These are phyloP conservation scores for Xanthorhoe spadicearia DNA, from an alignment of 2,888 invertebrate genomes.

Conservation along the genomic window DNA sequence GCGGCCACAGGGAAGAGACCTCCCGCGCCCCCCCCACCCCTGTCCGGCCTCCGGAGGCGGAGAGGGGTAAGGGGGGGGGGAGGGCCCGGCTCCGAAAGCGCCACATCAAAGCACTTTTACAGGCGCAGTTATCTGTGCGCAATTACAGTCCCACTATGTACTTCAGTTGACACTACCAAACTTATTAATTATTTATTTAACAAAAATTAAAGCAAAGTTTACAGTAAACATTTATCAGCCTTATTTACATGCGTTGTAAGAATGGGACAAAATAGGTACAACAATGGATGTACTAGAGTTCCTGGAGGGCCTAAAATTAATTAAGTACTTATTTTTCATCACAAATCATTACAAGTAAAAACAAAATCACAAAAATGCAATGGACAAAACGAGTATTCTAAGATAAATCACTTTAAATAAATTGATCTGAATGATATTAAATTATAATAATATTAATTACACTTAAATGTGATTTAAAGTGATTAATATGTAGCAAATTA, in stretches of 20 bases:
- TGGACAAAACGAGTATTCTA: constrained; percentile 54
- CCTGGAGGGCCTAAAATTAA: constrained; percentile 55
- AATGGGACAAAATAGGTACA: constrained; percentile 56
- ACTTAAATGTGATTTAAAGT: constrained; percentile 45
- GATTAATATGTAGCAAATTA: constrained; percentile 66
- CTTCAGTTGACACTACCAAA: constrained; percentile 34
- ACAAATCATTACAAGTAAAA: constrained; percentile 28
- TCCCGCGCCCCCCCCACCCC: too few relatives aligned
- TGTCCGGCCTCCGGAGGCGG: too few relatives aligned
- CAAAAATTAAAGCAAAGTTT: constrained; percentile 56
- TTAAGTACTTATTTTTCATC: constrained; percentile 71
- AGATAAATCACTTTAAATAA: constrained; percentile 37
- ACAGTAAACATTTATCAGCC: constrained; percentile 66
- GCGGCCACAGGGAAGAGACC: constrained; percentile 10
- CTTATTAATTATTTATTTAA: constrained; percentile 35
- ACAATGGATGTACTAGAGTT: constrained; percentile 51
- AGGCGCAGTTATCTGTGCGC: constrained; percentile 8
- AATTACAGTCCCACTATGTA: constrained; percentile 7
- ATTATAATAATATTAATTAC: not conserved
- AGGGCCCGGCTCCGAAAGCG: not conserved
- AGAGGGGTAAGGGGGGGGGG: not conserved
- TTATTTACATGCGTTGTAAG: constrained; percentile 70
- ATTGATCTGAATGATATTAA: constrained; percentile 11
- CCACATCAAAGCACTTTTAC: constrained; percentile 15
- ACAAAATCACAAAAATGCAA: constrained; percentile 60